Percentiles rank a stretch among this genome's conserved stretches.
These are phyloP conservation scores for Andrena chrysosceles DNA, from an alignment of 2,888 invertebrate genomes.

Conservation along the genomic window DNA sequence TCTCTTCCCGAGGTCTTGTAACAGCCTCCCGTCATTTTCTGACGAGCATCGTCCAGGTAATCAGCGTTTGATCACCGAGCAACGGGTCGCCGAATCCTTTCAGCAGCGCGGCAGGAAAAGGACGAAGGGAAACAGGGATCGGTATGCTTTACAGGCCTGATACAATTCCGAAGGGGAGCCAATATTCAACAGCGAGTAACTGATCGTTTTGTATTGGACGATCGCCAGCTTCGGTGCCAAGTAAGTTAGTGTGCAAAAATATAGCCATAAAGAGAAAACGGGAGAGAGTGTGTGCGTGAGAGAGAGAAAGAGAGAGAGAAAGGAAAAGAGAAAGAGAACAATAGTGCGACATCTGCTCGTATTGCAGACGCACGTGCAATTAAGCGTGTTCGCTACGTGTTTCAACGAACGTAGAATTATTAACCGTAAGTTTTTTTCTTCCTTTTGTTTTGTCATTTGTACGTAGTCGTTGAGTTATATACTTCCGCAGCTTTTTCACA, in stretches of 20 bases:
- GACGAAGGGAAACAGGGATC: slow-evolving; percentile 19
- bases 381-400: slow-evolving; percentile 42
- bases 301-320: background rate
- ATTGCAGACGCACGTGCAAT: slow-evolving; percentile 44
- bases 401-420: slow-evolving; percentile 46
- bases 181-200: slow-evolving; percentile 53
- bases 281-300: slow-evolving; percentile 2
- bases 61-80: background rate
- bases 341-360: slow-evolving; percentile 43
- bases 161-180: slow-evolving; percentile 27
- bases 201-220: slow-evolving; percentile 58
- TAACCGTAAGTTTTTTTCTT: slow-evolving; percentile 39
- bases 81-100: slow-evolving; percentile 6
- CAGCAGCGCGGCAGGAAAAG: background rate
- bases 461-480: slow-evolving; percentile 59
- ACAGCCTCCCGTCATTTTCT: slow-evolving; percentile 7
- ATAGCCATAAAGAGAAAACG: slow-evolving; percentile 40
- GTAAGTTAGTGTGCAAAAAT: slow-evolving; percentile 54
- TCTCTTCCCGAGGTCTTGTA: background rate
- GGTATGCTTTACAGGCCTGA: slow-evolving; percentile 33
- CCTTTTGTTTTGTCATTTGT: slow-evolving; percentile 39
- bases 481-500: slow-evolving; percentile 69
- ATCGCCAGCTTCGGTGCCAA: slow-evolving; percentile 44
- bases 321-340: slow-evolving; percentile 13
- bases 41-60: background rate